phyloP scores from a whole-genome alignment of 2,888 invertebrate genomes.

The Nemoura dubitans region DNA sequence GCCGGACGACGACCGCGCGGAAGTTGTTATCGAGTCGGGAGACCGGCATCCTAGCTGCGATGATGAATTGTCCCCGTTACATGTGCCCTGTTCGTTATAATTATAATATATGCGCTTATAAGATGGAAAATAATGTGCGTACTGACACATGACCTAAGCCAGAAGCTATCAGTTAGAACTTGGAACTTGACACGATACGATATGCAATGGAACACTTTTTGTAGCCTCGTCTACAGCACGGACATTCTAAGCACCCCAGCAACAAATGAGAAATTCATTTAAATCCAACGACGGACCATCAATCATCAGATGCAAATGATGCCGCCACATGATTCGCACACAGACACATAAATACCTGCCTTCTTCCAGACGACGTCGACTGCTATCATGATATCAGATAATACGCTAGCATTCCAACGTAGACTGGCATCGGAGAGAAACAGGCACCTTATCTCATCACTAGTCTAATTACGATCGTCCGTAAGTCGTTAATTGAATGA shows the following conservation, averaged over 20 bases:
- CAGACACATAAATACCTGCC: neutral
- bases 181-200: neutral
- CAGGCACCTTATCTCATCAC: neutral
- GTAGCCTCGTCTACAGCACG: neutral
- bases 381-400: neutral
- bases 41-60: neutral
- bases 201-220: neutral
- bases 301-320: neutral
- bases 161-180: constrained; percentile 7
- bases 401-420: neutral
- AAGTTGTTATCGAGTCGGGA: neutral
- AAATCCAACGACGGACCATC: neutral
- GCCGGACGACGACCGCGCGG: neutral
- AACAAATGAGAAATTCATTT: neutral
- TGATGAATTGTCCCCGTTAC: neutral
- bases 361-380: neutral
- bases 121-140: neutral
- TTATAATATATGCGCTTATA: too few relatives aligned
- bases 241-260: neutral
- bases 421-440: neutral
- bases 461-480: neutral
- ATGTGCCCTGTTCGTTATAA: neutral
- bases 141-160: neutral
- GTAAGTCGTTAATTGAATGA: neutral
- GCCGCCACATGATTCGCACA: neutral